A percentile compares a stretch with the other conserved stretches of the same genome.
Evolutionary conservation across 2,113 vertebrate species (phyloP).

Genomic region (Nothocercus julius): DNA sequence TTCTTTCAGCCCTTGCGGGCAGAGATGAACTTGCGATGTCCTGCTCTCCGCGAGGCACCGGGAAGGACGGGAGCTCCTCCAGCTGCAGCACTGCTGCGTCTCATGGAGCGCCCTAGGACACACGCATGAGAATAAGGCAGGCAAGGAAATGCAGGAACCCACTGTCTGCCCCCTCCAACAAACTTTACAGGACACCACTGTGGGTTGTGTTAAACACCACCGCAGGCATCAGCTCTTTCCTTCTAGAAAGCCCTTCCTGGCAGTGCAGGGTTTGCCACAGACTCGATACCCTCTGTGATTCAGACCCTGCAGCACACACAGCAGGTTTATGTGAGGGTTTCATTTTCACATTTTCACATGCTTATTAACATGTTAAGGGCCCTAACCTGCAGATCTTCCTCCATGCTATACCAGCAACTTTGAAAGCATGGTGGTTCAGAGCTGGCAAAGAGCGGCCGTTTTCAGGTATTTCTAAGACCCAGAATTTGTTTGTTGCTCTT

Average conservation of each 20-base stretch:
- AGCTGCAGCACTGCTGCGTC: not conserved
- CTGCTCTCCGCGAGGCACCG: not conserved
- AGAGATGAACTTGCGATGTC: not conserved
- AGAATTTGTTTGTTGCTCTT: not conserved
- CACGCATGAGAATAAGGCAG: not conserved
- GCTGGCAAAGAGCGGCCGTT: not conserved
- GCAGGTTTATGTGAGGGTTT: fast-evolving
- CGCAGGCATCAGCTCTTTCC: not conserved
- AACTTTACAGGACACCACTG: not conserved
- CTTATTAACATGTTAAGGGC: not conserved
- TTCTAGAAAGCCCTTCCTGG: not conserved
- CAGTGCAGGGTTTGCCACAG: not conserved
- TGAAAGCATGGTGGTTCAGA: not conserved
- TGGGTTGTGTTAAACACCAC: not conserved
- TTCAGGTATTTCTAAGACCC: not conserved
- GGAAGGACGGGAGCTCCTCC: not conserved
- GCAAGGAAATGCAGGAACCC: not conserved
- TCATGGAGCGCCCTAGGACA: not conserved
- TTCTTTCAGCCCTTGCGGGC: not conserved
- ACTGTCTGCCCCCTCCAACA: not conserved
- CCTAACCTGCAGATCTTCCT: not conserved
- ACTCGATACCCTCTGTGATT: not conserved
- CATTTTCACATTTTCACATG: not conserved
- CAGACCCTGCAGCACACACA: not conserved
- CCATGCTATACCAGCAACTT: not conserved